Evolutionary conservation across 1,140 invertebrate genomes (phyloP), one percentile per base, ranked within the genome.

Genomic region (Trinorchestia longiramus): DNA sequence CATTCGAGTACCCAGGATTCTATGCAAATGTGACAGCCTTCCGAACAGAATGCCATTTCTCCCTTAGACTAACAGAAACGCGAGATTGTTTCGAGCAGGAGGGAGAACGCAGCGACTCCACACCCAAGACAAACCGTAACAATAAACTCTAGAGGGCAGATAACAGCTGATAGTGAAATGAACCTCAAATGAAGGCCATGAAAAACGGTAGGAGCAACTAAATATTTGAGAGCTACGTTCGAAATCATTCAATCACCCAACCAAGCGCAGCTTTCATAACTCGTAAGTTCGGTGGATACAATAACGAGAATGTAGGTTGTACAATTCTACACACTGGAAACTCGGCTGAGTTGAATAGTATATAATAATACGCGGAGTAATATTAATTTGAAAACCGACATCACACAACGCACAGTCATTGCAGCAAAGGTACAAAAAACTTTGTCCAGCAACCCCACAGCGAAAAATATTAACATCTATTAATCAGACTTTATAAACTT

Each of bases 1-100:
- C 40, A 94, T 94, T 94, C 92, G 43, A 94, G 92, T 94, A 47
- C 41, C 92, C 92, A 94, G 92, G n/a, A 94, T 94, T 45, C 92
- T 47, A 94, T 94, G 92, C 92, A 94, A 94, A 94, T 94, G 92
- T 19, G 92, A 36, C 43, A n/a, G 92, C 44, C 43, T 94, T 94
- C 44, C 88, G 44, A 45, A 94, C 92, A 43, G 92, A 94, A 94
- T 94, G 41, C 40, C 43, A 94, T 94, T 43, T 47, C 92, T 40
- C 41, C 11, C 88, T 23, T 42, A 6, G 43, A 40, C 92, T 19
- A 40, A 8, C 92, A 94, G 92, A 41, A 90, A 90, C 92, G 92
- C 43, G 19, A 8, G 92, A 19, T 43, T 42, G 90, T 92, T 42
- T 44, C 36, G 90, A 42, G 41, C 23, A 8, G 90, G 6, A 6